Conservation (phyloP, 2,888 invertebrate species). For the Antheraea assamensis region DNA sequence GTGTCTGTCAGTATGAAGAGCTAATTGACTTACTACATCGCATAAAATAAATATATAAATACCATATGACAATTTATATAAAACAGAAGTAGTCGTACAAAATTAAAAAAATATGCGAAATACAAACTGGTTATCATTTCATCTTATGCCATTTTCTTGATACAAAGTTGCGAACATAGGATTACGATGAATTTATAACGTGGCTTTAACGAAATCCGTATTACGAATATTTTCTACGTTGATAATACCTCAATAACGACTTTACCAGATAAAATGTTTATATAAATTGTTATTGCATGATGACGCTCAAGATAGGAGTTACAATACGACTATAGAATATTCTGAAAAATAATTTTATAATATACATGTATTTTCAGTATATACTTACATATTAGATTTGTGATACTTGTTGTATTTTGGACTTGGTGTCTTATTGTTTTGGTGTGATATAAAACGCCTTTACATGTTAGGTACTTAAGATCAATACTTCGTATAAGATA, state of each 20-base stretch:
- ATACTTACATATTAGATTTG: too few species aligned
- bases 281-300: not conserved
- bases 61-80: too few species aligned
- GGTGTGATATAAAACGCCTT: too few species aligned
- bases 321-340: not conserved
- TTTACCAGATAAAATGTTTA: conserved; percentile 17
- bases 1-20: too few species aligned
- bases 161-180: conserved; percentile 8
- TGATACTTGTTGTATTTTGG: too few species aligned
- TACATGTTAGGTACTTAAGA: too few species aligned
- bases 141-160: conserved; percentile 1
- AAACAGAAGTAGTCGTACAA: not conserved
- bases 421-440: too few species aligned
- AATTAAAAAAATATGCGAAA: not conserved
- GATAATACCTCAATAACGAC: conserved; percentile 19
- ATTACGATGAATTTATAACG: conserved; percentile 20
- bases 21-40: too few species aligned
- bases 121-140: not conserved
- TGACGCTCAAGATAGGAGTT: not conserved
- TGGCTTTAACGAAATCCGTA: conserved; percentile 21
- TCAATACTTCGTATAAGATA: too few species aligned
- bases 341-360: not conserved
- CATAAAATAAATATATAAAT: too few species aligned
- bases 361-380: too few species aligned
- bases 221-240: conserved; percentile 3